Evolutionary conservation across 2,797 vertebrate genomes (phyloP), one percentile per base, ranked within the genome.

Genomic region (Adrianichthys oophorus): DNA sequence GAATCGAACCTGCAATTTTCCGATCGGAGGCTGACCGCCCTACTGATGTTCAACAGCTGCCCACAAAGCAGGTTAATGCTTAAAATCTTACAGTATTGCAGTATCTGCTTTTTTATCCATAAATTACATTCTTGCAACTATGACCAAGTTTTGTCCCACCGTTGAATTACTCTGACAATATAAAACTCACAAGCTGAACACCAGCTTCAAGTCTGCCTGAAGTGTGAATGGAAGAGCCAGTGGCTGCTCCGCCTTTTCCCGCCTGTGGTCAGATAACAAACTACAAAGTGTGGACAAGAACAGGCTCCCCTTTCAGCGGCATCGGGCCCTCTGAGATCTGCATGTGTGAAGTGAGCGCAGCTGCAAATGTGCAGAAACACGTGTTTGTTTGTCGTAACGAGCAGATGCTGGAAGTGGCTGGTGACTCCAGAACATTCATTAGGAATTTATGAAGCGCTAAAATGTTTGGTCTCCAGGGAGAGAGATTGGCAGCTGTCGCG

Each of bases 391-490:
- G 83, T 82, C 65, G 60, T 85, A 79, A 74, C 74, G 71, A 83
- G 72, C 81, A 24, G 82, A 74, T 76, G 74, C 70, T 81, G 80
- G 84, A 87, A 87, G 86, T 82, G 78, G 84, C 79, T 72, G 72
- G 84, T 82, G 85, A 86, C 86, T 89, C 66, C 83, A 89, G 81
- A 57, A 56, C 46, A 72, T 82, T 91, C 87, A 87, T 91, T 90
- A 90, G 84, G 86, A 90, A 89, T 90, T 89, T 87, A 90, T 89
- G 84, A 88, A 87, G 88, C 80, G 80, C 87, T 91, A 88, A 90
- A 89, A 90, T 85, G 87, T 82, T 85, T 76, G 74, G 83, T 86
- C 86, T 87, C 83, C 1, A 1, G 84, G 85, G 85, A 87, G 68
- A 56, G 41, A 76, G 88, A 89, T 82, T 89, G 87, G 87, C 89